Evolutionary conservation across 2,888 invertebrate species (phyloP).

Genomic region (Leptopilina myrica): DNA sequence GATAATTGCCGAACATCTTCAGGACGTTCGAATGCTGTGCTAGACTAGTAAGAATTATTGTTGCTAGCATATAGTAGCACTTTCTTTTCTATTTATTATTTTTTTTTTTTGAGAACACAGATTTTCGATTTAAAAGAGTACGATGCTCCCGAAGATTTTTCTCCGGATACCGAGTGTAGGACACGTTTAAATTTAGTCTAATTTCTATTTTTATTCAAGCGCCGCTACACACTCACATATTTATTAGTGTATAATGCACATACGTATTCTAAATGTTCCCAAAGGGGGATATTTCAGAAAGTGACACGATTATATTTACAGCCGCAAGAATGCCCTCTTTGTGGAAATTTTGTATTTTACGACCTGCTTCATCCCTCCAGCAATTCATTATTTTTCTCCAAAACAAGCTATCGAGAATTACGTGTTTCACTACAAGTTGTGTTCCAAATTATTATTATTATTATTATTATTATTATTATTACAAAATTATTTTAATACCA

Average conservation of each 20-base stretch:
- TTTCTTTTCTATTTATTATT: too few species aligned
- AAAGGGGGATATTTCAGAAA: slow-evolving; percentile 66
- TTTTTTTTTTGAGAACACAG: too few species aligned
- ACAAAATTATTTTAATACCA: too few species aligned
- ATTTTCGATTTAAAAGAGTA: slow-evolving; percentile 52
- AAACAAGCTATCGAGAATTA: not conserved
- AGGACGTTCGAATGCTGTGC: too few species aligned
- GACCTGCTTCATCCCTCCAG: not conserved
- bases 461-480: too few species aligned
- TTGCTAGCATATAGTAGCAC: too few species aligned
- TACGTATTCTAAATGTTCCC: slow-evolving; percentile 61
- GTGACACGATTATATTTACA: slow-evolving; percentile 65
- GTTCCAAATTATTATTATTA: too few species aligned
- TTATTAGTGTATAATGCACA: slow-evolving; percentile 44
- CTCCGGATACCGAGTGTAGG: slow-evolving; percentile 74
- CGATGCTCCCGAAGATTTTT: slow-evolving; percentile 69
- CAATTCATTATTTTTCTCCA: slow-evolving; percentile 31
- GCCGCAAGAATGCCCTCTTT: slow-evolving; percentile 57
- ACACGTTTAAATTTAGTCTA: slow-evolving; percentile 72
- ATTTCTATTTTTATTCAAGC: slow-evolving; percentile 72
- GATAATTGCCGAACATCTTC: too few species aligned
- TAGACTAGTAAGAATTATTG: too few species aligned
- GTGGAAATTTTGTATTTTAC: slow-evolving; percentile 39
- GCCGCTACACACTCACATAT: slow-evolving; percentile 62
- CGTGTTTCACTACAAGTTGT: too few species aligned